These are phyloP conservation scores for Calonectris borealis DNA, from an alignment of 2,113 vertebrate species.

Conservation along the genomic window DNA sequence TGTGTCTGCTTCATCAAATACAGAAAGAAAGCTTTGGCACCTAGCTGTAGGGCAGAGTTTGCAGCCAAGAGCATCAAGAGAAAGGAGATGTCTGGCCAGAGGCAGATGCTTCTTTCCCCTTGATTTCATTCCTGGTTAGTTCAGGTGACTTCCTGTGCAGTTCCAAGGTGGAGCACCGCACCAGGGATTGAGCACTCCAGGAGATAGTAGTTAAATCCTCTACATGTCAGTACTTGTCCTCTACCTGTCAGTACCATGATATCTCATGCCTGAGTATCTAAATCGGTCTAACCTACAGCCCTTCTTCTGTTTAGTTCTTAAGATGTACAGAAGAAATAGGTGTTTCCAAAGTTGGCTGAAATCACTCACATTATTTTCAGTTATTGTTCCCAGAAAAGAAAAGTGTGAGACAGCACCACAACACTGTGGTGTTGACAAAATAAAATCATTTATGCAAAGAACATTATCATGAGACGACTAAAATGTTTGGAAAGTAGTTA, in stretches of 20 bases:
- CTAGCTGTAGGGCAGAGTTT: not conserved
- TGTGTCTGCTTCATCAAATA: not conserved
- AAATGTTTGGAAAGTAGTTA: slow-evolving; percentile 22
- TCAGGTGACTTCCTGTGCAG: not conserved
- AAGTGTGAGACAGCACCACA: not conserved
- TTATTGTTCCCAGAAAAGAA: not conserved
- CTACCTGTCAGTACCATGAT: too few species aligned
- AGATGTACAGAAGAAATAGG: not conserved
- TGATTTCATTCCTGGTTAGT: not conserved
- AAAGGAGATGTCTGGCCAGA: not conserved
- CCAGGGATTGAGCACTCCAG: not conserved
- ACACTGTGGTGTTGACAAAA: not conserved
- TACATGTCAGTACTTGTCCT: not conserved
- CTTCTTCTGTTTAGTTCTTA: not conserved
- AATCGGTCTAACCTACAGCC: not conserved
- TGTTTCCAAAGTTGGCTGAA: not conserved
- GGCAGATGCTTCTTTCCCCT: not conserved
- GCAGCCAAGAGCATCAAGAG: not conserved
- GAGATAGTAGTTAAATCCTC: not conserved
- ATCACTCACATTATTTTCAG: not conserved
- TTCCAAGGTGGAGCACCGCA: not conserved
- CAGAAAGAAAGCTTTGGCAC: not conserved
- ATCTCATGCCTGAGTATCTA: not conserved
- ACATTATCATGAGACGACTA: not conserved
- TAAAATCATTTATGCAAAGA: slow-evolving; percentile 3